Percentiles rank a stretch among this genome's conserved stretches.
phyloP scores from a whole-genome alignment of 2,113 vertebrate genomes.

The Plotosus lineatus region DNA sequence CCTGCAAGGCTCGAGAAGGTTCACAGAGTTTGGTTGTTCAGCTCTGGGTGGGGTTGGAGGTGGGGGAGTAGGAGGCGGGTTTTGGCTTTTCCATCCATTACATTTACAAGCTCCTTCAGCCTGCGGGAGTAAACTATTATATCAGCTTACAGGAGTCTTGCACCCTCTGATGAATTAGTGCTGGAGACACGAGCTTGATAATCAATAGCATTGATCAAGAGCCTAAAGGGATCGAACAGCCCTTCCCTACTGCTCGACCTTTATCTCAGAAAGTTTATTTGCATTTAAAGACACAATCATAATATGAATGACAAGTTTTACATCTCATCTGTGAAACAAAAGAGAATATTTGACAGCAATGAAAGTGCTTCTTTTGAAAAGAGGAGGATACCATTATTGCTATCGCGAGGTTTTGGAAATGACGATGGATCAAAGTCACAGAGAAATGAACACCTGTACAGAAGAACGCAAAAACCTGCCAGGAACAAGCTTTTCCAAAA shows the following conservation, averaged over 20 bases:
- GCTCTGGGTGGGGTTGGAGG: constrained; percentile 90
- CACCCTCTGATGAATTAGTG: background rate
- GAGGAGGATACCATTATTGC: too few species aligned
- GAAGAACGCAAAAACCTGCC: too few species aligned
- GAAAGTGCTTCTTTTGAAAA: too few species aligned
- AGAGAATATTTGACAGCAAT: too few species aligned
- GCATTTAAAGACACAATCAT: background rate
- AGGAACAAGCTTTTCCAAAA: too few species aligned
- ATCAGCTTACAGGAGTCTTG: constrained; percentile 1
- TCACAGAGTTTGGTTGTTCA: constrained; percentile 81
- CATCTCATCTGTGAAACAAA: too few species aligned
- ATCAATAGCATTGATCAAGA: background rate
- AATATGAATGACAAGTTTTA: background rate
- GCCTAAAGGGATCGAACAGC: background rate
- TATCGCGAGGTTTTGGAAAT: too few species aligned
- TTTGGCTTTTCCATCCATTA: constrained; percentile 98
- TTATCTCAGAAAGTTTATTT: background rate
- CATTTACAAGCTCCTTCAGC: constrained; percentile 97
- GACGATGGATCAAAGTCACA: too few species aligned
- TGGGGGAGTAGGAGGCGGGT: constrained; percentile 91
- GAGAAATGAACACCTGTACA: too few species aligned
- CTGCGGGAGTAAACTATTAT: constrained; percentile 61
- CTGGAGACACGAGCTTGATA: background rate
- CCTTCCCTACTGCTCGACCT: background rate
- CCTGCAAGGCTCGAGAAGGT: constrained; percentile 89